phyloP scores from a whole-genome alignment of 2,888 invertebrate species.

The Heliconius ismenius region DNA sequence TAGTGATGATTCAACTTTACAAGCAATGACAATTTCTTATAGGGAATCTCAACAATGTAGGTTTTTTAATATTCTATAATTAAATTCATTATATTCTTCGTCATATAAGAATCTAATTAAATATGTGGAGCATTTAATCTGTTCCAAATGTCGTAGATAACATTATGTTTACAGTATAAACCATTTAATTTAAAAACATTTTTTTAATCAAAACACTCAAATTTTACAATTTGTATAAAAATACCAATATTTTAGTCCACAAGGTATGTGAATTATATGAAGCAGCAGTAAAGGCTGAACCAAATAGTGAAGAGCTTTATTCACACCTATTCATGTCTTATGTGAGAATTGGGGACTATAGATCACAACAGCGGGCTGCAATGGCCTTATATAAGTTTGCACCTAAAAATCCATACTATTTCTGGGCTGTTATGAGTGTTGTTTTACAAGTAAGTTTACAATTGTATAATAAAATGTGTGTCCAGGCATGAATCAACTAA shows the following conservation, averaged over 20 bases:
- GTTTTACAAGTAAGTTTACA: constrained; percentile 89
- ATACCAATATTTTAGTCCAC: constrained; percentile 83
- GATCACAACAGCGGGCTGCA: constrained; percentile 94
- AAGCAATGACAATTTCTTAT: constrained; percentile 97
- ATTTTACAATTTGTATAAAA: constrained; percentile 8
- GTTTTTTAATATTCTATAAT: constrained; percentile 53
- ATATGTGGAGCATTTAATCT: neutral
- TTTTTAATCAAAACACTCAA: too few species aligned
- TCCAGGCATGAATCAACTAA: too few species aligned
- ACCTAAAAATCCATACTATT: constrained; percentile 97
- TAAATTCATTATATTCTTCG: neutral
- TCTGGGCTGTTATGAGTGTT: constrained; percentile 98
- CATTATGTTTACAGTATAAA: neutral
- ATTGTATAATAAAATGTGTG: neutral
- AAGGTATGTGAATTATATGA: constrained; percentile 95
- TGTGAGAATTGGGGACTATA: constrained; percentile 93
- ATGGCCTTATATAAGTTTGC: constrained; percentile 94
- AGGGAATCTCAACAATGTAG: constrained; percentile 95
- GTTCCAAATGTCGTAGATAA: neutral
- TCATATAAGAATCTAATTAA: neutral
- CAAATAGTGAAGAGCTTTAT: constrained; percentile 94
- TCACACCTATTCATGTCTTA: constrained; percentile 98
- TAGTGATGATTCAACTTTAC: constrained; percentile 95
- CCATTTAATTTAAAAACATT: neutral
- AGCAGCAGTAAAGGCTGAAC: constrained; percentile 91